These are phyloP conservation scores for Psix sp. DNA, from an alignment of 1,140 invertebrate species.

Conservation along the genomic window DNA sequence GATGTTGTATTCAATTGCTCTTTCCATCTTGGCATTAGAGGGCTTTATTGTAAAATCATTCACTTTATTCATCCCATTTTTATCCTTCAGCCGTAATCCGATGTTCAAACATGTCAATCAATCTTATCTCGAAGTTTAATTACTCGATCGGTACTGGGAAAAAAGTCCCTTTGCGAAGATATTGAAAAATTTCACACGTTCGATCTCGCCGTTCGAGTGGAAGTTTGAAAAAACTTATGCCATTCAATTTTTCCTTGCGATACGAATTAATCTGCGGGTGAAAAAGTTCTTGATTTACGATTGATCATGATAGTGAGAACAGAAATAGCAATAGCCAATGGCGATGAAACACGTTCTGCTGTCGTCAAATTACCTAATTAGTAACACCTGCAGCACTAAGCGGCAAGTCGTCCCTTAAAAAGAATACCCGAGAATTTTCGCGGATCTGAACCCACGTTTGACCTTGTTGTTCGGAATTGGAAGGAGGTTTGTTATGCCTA, in stretches of 20 bases:
- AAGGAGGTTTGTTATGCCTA: neutral
- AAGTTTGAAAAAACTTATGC: conserved; percentile 1
- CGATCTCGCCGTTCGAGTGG: neutral
- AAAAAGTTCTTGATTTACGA: neutral
- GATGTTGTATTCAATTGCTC: conserved; percentile 45
- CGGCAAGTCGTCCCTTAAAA: too few relatives aligned
- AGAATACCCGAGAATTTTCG: conserved; percentile 2
- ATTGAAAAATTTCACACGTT: conserved; percentile 9
- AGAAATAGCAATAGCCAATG: conserved; percentile 6
- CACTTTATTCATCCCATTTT: conserved; percentile 44
- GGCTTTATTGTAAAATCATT: conserved; percentile 54
- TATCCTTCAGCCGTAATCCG: conserved; percentile 24
- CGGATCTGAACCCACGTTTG: neutral
- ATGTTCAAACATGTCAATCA: conserved; percentile 52
- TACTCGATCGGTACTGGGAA: conserved; percentile 22
- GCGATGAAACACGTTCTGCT: conserved; percentile 6
- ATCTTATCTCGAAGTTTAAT: conserved; percentile 44
- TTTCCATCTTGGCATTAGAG: conserved; percentile 39
- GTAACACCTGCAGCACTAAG: conserved; percentile 1
- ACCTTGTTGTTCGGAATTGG: neutral
- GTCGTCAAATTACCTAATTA: conserved; percentile 32
- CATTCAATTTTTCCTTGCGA: neutral
- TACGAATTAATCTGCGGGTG: neutral
- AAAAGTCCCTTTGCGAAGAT: conserved; percentile 1
- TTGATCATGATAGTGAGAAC: neutral